Conservation (phyloP, 2,888 invertebrate genomes). For the Dromius quadrimaculatus region DNA sequence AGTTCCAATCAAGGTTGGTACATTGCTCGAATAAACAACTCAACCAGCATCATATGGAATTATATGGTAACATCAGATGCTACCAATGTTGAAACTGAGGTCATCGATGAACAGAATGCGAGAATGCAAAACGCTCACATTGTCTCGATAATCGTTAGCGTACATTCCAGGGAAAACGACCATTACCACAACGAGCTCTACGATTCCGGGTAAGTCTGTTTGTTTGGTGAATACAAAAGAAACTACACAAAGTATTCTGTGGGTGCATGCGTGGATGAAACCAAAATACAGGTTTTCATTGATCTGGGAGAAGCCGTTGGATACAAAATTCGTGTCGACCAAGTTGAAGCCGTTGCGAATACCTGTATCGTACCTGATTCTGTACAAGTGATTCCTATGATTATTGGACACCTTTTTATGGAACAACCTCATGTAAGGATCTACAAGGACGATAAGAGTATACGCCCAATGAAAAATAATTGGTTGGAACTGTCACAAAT, state of each 20-base stretch:
- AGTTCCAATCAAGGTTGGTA: too few relatives aligned
- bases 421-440: constrained; percentile 2
- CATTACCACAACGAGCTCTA: neutral
- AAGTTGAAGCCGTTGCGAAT: neutral
- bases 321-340: too few relatives aligned
- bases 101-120: neutral
- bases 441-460: neutral
- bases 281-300: neutral
- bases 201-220: neutral
- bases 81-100: neutral
- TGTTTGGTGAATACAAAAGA: neutral
- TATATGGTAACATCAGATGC: neutral
- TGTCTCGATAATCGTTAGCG: neutral
- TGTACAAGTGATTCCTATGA: constrained; percentile 8
- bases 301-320: constrained; percentile 33
- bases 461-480: neutral
- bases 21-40: too few relatives aligned
- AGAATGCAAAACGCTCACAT: neutral
- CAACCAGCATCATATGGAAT: neutral
- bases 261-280: neutral
- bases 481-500: neutral
- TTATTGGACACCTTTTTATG: constrained; percentile 2
- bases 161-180: neutral
- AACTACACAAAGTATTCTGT: constrained; percentile 15
- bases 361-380: neutral